Percentiles rank a stretch among this genome's conserved stretches.
Evolutionary conservation across 1,140 invertebrate genomes (phyloP).

Genomic region (Lepidurus couesii): DNA sequence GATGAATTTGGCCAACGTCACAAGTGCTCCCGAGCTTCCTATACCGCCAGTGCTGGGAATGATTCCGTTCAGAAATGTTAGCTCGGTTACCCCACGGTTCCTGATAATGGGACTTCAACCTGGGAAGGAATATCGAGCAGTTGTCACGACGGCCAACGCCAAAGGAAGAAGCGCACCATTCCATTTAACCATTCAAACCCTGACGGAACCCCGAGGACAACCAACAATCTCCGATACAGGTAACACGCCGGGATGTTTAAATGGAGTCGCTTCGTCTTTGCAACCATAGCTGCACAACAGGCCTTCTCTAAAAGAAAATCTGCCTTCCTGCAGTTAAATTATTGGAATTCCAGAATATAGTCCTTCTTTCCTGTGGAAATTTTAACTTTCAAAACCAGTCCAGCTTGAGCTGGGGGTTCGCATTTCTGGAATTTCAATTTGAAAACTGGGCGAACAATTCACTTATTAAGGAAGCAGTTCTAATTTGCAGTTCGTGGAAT

Average conservation of each 20-base stretch:
- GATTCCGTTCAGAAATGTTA: conserved; percentile 23
- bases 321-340: too few relatives aligned
- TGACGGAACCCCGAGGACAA: conserved; percentile 24
- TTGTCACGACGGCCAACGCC: conserved; percentile 13
- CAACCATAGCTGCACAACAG: too few relatives aligned
- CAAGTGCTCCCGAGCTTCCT: background rate
- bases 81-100: conserved; percentile 22
- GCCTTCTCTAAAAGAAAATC: too few relatives aligned
- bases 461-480: too few relatives aligned
- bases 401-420: too few relatives aligned
- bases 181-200: conserved; percentile 24
- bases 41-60: background rate
- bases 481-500: too few relatives aligned
- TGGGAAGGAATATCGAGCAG: conserved; percentile 17
- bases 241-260: background rate
- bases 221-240: conserved; percentile 27
- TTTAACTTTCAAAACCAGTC: too few relatives aligned
- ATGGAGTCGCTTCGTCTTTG: too few relatives aligned
- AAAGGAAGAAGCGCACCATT: conserved; percentile 21
- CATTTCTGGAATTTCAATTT: too few relatives aligned
- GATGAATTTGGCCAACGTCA: conserved; percentile 3
- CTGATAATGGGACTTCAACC: conserved; percentile 17
- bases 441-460: too few relatives aligned
- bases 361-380: too few relatives aligned
- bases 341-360: too few relatives aligned